Evolutionary conservation across 1,140 invertebrate genomes (phyloP).

Genomic region (Ceratitis capitata): DNA sequence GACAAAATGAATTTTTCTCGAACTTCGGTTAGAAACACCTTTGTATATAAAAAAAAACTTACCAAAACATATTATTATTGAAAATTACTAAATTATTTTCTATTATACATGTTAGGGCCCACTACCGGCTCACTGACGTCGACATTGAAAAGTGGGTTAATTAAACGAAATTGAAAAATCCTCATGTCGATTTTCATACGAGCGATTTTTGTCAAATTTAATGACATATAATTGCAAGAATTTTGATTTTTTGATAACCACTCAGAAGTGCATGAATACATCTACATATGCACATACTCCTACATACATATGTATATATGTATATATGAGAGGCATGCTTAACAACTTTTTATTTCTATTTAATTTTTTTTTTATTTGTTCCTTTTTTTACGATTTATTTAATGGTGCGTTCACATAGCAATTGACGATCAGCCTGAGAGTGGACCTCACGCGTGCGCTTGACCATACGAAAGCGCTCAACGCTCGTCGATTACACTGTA

Average conservation of each 20-base stretch:
- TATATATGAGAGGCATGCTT: not conserved
- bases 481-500: not conserved
- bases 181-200: not conserved
- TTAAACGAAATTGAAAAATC: not conserved
- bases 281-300: too few relatives aligned
- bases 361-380: too few relatives aligned
- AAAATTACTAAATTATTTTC: too few relatives aligned
- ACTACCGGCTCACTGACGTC: not conserved
- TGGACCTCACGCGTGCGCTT: not conserved
- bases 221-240: not conserved
- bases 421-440: not conserved
- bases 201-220: not conserved
- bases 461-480: too few relatives aligned
- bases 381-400: not conserved
- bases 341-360: too few relatives aligned
- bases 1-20: too few relatives aligned
- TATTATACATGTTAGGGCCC: too few relatives aligned
- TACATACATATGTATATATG: not conserved
- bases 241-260: not conserved
- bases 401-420: conserved; percentile 3
- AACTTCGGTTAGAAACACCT: too few relatives aligned
- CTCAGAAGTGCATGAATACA: not conserved
- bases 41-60: too few relatives aligned
- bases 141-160: not conserved
- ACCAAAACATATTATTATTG: too few relatives aligned